Conservation (phyloP, 2,797 vertebrate genomes). For the Xenops minutus region DNA sequence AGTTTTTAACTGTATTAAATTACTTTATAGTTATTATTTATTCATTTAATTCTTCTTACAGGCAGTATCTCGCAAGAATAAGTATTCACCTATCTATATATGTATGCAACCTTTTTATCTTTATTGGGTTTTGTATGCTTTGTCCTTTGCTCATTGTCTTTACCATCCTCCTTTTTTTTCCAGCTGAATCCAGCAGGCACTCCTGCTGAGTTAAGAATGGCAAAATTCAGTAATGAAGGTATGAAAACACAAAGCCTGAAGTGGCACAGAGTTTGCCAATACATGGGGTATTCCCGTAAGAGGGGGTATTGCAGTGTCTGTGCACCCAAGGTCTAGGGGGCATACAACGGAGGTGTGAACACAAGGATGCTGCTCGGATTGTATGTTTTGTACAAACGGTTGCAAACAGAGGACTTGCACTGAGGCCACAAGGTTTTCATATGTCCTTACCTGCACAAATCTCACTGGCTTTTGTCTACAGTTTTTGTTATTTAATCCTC, state of each 20-base stretch:
- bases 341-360: background rate
- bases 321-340: background rate
- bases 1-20: conserved; percentile 10
- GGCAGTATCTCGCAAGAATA: background rate
- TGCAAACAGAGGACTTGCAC: background rate
- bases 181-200: background rate
- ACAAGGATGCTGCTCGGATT: background rate
- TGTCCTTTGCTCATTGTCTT: background rate
- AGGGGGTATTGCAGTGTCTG: background rate
- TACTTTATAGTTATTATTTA: conserved; percentile 31
- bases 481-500: background rate
- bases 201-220: background rate
- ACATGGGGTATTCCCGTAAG: fast-evolving
- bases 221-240: background rate
- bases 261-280: background rate
- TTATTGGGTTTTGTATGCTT: background rate
- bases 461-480: background rate
- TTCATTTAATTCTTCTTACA: background rate
- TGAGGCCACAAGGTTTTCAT: background rate
- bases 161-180: background rate
- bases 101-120: background rate
- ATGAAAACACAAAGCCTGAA: background rate
- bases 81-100: background rate
- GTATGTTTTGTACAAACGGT: background rate
- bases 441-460: background rate